phyloP scores from a whole-genome alignment of 92 coral and sea anemone genomes.

The Desmophyllum pertusum region DNA sequence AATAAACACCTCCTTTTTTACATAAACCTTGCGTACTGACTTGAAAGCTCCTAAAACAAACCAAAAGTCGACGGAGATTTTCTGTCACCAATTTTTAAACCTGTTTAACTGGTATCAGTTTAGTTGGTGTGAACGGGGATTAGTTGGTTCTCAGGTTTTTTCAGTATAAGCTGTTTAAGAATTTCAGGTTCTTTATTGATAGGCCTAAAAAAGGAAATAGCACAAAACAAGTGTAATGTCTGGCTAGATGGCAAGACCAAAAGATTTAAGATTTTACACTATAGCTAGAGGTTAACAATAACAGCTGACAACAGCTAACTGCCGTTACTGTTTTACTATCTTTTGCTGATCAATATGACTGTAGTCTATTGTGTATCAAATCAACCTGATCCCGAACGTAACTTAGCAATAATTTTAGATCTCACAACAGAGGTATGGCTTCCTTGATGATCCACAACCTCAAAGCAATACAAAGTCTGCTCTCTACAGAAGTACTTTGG shows the following conservation, averaged over 20 bases:
- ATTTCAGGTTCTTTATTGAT: background rate
- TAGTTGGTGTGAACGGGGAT: too few species aligned
- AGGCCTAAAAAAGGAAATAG: too few species aligned
- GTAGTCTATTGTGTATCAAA: background rate
- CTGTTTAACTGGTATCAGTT: too few species aligned
- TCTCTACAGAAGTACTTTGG: constrained; percentile 44
- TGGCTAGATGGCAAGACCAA: too few species aligned
- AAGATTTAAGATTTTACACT: too few species aligned
- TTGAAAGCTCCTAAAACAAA: too few species aligned
- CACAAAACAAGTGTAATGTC: too few species aligned
- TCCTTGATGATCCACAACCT: constrained; percentile 4
- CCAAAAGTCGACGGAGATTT: too few species aligned
- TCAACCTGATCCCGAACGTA: background rate
- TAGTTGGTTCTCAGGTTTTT: background rate
- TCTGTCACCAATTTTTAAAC: too few species aligned
- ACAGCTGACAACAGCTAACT: too few species aligned
- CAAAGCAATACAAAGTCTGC: constrained; percentile 33
- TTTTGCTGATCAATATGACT: background rate
- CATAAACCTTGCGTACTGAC: too few species aligned
- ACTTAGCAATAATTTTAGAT: constrained; percentile 3
- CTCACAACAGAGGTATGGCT: constrained; percentile 14
- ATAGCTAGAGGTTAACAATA: too few species aligned
- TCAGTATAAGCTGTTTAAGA: background rate
- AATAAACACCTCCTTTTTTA: background rate
- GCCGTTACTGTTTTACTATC: background rate